These are phyloP conservation scores for Eulemur mongoz DNA, from an alignment of 2,797 vertebrate species.

Conservation along the genomic window DNA sequence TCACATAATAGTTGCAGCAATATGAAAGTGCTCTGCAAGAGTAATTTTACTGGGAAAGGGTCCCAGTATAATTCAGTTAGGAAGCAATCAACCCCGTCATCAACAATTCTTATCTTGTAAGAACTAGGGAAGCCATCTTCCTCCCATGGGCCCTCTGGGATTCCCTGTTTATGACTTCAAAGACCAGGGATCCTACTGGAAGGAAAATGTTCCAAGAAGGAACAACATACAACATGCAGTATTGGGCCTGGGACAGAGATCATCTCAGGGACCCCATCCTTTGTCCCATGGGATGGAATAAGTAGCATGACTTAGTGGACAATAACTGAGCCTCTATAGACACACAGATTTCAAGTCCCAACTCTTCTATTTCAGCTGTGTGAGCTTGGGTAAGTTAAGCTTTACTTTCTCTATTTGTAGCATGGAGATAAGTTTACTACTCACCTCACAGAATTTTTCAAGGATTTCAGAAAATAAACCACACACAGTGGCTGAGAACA, in stretches of 20 bases:
- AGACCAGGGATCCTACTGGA: not conserved
- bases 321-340: not conserved
- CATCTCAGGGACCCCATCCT: no score
- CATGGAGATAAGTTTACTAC: not conserved
- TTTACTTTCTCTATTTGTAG: not conserved
- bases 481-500: not conserved
- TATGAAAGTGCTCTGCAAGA: not conserved
- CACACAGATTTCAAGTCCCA: not conserved
- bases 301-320: not conserved
- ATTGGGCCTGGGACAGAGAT: not conserved
- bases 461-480: not conserved
- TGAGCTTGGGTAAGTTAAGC: not conserved
- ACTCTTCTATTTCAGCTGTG: not conserved
- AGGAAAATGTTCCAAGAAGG: not conserved
- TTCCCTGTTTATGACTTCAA: not conserved
- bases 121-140: not conserved
- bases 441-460: not conserved
- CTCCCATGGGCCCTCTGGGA: not conserved
- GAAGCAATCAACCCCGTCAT: not conserved
- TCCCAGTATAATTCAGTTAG: conserved; percentile 31
- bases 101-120: not conserved
- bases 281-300: not conserved
- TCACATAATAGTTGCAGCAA: not conserved
- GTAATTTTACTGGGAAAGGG: conserved; percentile 44
- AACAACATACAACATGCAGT: not conserved